A percentile compares a stretch with the other conserved stretches of the same genome.
Conservation (phyloP, 2,888 invertebrate species). For the Lacanobia oleracea region DNA sequence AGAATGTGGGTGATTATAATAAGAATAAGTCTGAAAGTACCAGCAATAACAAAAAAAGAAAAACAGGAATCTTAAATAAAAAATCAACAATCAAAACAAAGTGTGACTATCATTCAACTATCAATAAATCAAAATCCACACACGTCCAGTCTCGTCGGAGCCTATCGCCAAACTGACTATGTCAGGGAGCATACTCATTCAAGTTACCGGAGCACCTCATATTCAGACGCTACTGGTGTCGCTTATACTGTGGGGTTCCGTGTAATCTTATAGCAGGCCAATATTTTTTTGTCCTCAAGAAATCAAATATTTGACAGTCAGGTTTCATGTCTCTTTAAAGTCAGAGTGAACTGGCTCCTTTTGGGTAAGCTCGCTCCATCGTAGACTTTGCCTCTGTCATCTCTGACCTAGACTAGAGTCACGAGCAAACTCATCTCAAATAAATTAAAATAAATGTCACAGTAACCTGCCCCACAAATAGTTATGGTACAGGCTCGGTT, state of each 20-base stretch:
- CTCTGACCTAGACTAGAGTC: too few species aligned
- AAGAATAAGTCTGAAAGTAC: not conserved
- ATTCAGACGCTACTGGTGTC: constrained; percentile 45
- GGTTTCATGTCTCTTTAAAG: not conserved
- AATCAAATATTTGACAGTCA: not conserved
- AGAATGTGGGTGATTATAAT: not conserved
- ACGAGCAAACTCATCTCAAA: too few species aligned
- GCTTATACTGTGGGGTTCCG: not conserved
- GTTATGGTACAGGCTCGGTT: not conserved
- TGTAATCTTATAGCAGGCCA: not conserved
- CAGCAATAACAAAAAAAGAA: not conserved
- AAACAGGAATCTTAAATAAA: not conserved
- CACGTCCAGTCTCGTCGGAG: constrained; percentile 46
- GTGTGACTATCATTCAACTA: constrained; percentile 53
- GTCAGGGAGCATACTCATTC: constrained; percentile 33
- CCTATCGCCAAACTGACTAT: constrained; percentile 38
- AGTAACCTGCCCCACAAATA: not conserved
- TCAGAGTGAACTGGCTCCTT: too few species aligned
- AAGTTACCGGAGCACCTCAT: constrained; percentile 18
- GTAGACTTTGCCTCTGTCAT: too few species aligned
- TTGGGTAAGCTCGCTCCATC: too few species aligned
- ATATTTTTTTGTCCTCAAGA: not conserved
- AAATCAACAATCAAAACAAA: not conserved
- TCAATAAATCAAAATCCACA: constrained; percentile 45
- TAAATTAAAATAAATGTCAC: too few species aligned